Percentiles rank a stretch among this genome's conserved stretches.
Evolutionary conservation across 2,888 invertebrate genomes (phyloP).

Genomic region (Ectemnius cavifrons): DNA sequence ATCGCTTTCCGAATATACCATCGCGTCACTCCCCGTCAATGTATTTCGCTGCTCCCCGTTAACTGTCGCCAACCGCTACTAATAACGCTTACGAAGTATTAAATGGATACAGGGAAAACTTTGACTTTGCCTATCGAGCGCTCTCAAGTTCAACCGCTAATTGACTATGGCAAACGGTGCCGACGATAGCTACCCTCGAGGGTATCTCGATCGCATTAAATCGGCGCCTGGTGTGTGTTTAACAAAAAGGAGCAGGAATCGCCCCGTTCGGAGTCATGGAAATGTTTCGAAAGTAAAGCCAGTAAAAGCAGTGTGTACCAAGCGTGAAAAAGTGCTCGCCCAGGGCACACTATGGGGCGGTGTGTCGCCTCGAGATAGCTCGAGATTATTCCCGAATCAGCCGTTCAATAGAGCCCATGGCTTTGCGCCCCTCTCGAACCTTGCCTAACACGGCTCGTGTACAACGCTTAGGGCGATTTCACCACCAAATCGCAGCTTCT

Average conservation of each 20-base stretch:
- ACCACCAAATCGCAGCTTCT: conserved; percentile 53
- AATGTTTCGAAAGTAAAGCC: conserved; percentile 37
- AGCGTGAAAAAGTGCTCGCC: conserved; percentile 29
- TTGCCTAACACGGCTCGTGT: conserved; percentile 21
- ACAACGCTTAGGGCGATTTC: conserved; percentile 39
- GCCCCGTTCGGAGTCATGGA: background rate
- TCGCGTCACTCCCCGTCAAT: conserved; percentile 23
- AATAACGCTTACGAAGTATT: too few species aligned
- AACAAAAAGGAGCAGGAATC: too few species aligned
- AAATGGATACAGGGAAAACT: too few species aligned
- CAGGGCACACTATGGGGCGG: background rate
- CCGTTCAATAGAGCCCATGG: conserved; percentile 42
- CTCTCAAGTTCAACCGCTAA: too few species aligned
- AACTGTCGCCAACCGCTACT: background rate
- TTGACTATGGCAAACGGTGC: too few species aligned
- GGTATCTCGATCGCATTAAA: too few species aligned
- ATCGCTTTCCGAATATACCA: conserved; percentile 43
- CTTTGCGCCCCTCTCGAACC: conserved; percentile 24
- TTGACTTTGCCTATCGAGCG: too few species aligned
- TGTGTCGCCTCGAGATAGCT: conserved; percentile 47
- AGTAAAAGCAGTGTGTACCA: conserved; percentile 25
- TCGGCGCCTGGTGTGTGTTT: too few species aligned
- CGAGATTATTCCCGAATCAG: conserved; percentile 61
- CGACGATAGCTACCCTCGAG: too few species aligned
- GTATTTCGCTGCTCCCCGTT: conserved; percentile 32